Conservation (phyloP, 2,113 vertebrate genomes). For the Urocynchramus pylzowi region DNA sequence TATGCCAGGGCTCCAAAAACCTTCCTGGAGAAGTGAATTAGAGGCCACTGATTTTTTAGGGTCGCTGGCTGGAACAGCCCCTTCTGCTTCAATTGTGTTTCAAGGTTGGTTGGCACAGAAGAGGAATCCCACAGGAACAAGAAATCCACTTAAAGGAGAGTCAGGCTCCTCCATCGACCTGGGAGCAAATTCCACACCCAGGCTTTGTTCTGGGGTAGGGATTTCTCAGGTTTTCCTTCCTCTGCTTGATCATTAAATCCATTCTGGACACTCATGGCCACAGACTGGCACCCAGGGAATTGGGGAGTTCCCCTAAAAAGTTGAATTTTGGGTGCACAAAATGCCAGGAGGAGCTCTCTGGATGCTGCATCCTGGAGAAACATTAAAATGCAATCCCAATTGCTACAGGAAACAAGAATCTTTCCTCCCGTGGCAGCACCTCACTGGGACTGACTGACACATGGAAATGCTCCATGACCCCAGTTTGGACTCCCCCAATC, state of each 20-base stretch:
- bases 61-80: not conserved
- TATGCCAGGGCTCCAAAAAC: not conserved
- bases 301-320: not conserved
- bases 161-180: not conserved
- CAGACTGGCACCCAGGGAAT: not conserved
- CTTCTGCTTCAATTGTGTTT: not conserved
- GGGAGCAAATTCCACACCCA: not conserved
- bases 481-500: not conserved
- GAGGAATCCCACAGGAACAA: not conserved
- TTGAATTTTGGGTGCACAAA: not conserved
- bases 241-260: not conserved
- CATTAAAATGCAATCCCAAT: not conserved
- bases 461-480: not conserved
- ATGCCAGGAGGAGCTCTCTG: not conserved
- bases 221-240: not conserved
- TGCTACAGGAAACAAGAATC: not conserved
- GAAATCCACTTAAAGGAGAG: not conserved
- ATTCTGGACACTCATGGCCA: rapidly evolving
- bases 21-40: not conserved
- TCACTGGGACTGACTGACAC: not conserved
- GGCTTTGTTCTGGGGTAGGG: not conserved
- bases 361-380: not conserved
- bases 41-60: not conserved
- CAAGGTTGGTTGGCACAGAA: not conserved
- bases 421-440: not conserved